Percentiles rank a stretch among this genome's conserved stretches.
Evolutionary conservation across 37 sponge, comb jelly and placozoan genomes (phyloP).

Genomic region (Bolinopsis microptera): DNA sequence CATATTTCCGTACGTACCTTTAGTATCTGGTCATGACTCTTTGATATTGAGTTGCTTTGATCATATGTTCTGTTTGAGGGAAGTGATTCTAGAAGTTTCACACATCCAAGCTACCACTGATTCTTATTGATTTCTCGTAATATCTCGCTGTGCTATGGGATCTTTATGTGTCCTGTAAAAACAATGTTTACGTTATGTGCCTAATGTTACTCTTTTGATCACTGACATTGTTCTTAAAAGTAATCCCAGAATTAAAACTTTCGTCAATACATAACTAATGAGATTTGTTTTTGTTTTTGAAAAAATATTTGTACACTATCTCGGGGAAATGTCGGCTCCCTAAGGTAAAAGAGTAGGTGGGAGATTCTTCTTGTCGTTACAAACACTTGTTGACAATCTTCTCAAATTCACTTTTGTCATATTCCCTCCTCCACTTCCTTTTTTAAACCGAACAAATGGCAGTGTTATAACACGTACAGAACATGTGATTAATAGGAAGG

Average conservation of each 20-base stretch:
- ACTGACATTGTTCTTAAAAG: neutral
- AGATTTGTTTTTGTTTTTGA: too few relatives aligned
- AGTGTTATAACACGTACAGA: too few relatives aligned
- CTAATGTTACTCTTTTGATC: too few relatives aligned
- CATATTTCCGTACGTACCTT: neutral
- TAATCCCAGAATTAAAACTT: too few relatives aligned
- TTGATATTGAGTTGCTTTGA: neutral
- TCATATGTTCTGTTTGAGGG: neutral
- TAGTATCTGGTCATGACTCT: neutral
- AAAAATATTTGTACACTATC: too few relatives aligned
- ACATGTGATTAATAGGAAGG: too few relatives aligned
- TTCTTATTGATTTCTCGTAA: neutral
- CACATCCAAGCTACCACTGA: neutral
- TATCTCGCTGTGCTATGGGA: neutral
- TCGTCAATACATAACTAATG: too few relatives aligned
- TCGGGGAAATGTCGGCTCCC: neutral
- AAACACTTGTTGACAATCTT: neutral
- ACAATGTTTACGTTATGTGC: too few relatives aligned
- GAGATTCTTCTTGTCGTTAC: slow-evolving; percentile 8
- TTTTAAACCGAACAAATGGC: neutral
- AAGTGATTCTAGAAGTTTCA: neutral
- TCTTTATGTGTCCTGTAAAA: neutral
- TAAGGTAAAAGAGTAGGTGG: neutral
- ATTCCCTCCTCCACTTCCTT: neutral
- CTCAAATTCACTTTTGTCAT: neutral